These are phyloP conservation scores for Amazona guildingii DNA, from an alignment of 2,113 vertebrate genomes.

Conservation along the genomic window DNA sequence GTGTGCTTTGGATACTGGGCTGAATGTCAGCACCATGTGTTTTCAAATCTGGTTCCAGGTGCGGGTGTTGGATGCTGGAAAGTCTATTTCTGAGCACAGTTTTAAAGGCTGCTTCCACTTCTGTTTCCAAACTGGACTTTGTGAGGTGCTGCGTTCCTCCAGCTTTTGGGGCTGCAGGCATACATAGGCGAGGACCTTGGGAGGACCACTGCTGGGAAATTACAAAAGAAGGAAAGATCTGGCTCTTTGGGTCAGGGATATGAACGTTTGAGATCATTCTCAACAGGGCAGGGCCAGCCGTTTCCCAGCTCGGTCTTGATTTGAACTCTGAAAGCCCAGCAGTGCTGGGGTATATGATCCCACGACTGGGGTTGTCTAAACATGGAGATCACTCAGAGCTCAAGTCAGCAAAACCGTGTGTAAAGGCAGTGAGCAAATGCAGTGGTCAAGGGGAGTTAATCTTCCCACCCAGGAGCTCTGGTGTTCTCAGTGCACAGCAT, in stretches of 20 bases:
- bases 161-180: not conserved
- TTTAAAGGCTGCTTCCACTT: not conserved
- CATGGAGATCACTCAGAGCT: not conserved
- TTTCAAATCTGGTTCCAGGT: not conserved
- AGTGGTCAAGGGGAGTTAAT: not conserved
- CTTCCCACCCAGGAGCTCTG: not conserved
- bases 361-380: slow-evolving; percentile 26
- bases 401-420: slow-evolving; percentile 20
- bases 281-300: not conserved
- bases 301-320: not conserved
- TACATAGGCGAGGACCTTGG: not conserved
- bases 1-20: not conserved
- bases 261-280: not conserved
- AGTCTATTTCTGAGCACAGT: not conserved
- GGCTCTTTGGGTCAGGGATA: not conserved
- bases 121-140: not conserved
- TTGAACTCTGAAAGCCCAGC: slow-evolving; percentile 27
- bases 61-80: not conserved
- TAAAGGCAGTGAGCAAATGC: not conserved
- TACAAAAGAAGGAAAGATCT: not conserved
- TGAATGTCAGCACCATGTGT: not conserved
- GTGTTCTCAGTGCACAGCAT: not conserved
- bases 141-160: not conserved
- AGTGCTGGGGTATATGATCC: not conserved
- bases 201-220: not conserved